Percentiles rank a stretch among this genome's conserved stretches.
Conservation (phyloP, 1,140 invertebrate species). For the Hyphantria cunea region DNA sequence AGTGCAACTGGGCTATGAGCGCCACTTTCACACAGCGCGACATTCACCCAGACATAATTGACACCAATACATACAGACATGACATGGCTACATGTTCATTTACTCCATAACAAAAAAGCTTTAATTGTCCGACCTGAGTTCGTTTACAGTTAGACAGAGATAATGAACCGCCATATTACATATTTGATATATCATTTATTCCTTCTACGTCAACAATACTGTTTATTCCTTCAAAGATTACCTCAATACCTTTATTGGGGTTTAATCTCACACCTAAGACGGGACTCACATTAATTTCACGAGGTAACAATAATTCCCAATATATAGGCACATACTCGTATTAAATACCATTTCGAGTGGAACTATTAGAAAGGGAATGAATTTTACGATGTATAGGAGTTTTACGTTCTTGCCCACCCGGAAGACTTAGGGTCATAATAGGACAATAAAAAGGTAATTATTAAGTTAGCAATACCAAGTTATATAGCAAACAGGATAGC, state of each 20-base stretch:
- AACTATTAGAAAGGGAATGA: slow-evolving; percentile 19
- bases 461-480: slow-evolving; percentile 14
- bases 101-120: too few species aligned
- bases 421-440: not conserved
- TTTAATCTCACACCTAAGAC: not conserved
- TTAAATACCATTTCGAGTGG: slow-evolving; percentile 23
- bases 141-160: too few species aligned
- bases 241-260: not conserved
- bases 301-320: not conserved
- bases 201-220: too few species aligned
- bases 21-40: too few species aligned
- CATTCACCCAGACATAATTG: too few species aligned
- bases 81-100: too few species aligned
- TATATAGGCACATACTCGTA: not conserved
- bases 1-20: too few species aligned
- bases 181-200: too few species aligned
- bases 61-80: too few species aligned
- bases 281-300: not conserved
- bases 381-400: slow-evolving; percentile 23
- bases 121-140: too few species aligned
- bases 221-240: too few species aligned
- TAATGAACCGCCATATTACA: too few species aligned
- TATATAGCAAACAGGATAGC: slow-evolving; percentile 17
- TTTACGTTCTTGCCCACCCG: slow-evolving; percentile 26
- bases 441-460: slow-evolving; percentile 18